Evolutionary conservation across 2,888 invertebrate genomes (phyloP).

Genomic region (Adelphocoris suturalis): DNA sequence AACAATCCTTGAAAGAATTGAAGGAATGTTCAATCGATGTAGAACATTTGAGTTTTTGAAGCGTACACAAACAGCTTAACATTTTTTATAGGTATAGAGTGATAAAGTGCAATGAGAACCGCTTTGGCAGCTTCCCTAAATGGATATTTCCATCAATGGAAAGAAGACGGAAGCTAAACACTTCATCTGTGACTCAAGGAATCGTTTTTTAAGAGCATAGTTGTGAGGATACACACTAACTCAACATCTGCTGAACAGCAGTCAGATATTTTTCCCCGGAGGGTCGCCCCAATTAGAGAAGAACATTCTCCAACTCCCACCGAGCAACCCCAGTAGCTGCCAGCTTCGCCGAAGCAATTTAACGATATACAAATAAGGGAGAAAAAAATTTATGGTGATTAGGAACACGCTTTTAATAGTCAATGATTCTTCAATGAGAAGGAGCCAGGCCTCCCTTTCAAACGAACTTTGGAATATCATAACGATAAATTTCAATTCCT

Average conservation of each 20-base stretch:
- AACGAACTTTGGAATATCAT: conserved; percentile 45
- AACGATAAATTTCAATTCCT: conserved; percentile 63
- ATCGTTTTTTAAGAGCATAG: too few relatives aligned
- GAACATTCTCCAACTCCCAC: conserved; percentile 46
- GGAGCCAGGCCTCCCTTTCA: background rate
- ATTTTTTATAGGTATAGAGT: too few relatives aligned
- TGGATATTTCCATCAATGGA: too few relatives aligned
- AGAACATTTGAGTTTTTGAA: too few relatives aligned
- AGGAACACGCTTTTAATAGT: conserved; percentile 66
- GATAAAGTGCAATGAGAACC: too few relatives aligned
- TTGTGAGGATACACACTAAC: background rate
- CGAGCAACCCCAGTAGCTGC: conserved; percentile 33
- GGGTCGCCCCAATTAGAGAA: conserved; percentile 47
- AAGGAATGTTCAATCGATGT: too few relatives aligned
- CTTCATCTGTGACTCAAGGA: too few relatives aligned
- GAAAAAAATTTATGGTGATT: conserved; percentile 66
- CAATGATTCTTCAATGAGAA: conserved; percentile 37
- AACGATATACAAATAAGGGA: conserved; percentile 69
- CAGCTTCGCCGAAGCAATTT: conserved; percentile 51
- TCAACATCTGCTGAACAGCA: conserved; percentile 27
- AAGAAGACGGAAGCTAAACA: too few relatives aligned
- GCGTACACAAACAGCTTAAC: too few relatives aligned
- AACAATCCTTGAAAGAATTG: too few relatives aligned
- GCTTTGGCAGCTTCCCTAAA: too few relatives aligned
- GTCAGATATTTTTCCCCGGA: background rate